Conservation (phyloP, 2,113 vertebrate species). For the Ammospiza caudacuta region DNA sequence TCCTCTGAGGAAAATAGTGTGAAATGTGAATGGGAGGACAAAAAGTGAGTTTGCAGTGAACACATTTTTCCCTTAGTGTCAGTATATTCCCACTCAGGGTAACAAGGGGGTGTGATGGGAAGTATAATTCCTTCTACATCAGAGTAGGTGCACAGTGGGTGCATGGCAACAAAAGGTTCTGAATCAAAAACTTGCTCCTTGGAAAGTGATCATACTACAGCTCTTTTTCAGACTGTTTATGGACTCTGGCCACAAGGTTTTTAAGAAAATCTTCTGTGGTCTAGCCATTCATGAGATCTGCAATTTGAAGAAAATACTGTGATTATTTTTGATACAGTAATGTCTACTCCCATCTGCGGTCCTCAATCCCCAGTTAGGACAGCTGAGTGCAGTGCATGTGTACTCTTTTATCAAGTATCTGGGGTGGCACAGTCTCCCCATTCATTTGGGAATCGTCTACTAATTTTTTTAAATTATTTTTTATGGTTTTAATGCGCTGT, state of each 20-base stretch:
- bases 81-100: background rate
- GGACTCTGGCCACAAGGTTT: background rate
- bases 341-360: background rate
- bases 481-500: background rate
- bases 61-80: background rate
- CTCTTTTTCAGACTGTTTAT: background rate
- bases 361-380: background rate
- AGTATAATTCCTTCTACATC: background rate
- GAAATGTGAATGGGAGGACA: background rate
- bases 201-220: background rate
- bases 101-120: background rate
- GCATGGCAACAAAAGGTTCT: background rate
- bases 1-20: background rate
- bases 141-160: background rate
- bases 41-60: background rate
- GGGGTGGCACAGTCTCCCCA: background rate
- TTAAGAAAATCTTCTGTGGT: background rate
- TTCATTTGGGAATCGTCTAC: background rate
- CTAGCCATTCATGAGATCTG: background rate
- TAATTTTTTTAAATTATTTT: background rate
- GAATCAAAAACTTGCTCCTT: background rate
- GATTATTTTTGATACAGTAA: background rate
- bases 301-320: background rate
- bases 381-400: background rate
- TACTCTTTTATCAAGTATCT: background rate